These are phyloP conservation scores for Catagonus wagneri DNA, from an alignment of 2,113 vertebrate genomes.

Conservation along the genomic window DNA sequence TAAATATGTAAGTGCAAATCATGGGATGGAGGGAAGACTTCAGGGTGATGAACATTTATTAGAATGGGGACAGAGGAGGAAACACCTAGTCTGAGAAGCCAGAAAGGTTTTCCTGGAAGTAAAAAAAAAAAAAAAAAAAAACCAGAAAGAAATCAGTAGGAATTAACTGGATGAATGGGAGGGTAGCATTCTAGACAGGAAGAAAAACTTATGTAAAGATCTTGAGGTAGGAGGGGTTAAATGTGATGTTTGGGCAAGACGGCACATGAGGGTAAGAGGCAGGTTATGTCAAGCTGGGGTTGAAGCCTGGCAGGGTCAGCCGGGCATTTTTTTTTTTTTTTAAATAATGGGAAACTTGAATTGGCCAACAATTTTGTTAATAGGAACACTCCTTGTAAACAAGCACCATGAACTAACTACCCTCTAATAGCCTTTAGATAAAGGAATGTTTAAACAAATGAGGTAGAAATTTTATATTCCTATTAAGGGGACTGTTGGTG, in stretches of 20 bases:
- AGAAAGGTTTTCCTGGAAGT: neutral
- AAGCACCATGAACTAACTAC: neutral
- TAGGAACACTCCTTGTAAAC: neutral
- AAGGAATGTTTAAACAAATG: neutral
- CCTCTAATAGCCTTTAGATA: neutral
- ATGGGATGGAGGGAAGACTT: neutral
- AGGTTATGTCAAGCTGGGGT: neutral
- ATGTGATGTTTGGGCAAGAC: neutral
- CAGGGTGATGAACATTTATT: neutral
- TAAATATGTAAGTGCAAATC: neutral
- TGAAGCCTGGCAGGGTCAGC: neutral
- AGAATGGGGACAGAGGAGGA: neutral
- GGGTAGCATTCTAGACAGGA: neutral
- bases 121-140: neutral
- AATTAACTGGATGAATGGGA: neutral
- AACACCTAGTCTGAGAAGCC: neutral
- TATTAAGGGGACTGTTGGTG: neutral
- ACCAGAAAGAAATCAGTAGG: neutral
- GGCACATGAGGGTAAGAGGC: neutral
- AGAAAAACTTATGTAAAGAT: neutral
- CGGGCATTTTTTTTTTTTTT: neutral
- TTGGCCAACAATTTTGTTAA: neutral
- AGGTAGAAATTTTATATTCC: neutral
- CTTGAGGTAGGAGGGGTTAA: neutral
- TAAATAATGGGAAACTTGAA: slow-evolving; percentile 1